Evolutionary conservation across 2,888 invertebrate genomes (phyloP).

Genomic region (Lochmaea capreae): DNA sequence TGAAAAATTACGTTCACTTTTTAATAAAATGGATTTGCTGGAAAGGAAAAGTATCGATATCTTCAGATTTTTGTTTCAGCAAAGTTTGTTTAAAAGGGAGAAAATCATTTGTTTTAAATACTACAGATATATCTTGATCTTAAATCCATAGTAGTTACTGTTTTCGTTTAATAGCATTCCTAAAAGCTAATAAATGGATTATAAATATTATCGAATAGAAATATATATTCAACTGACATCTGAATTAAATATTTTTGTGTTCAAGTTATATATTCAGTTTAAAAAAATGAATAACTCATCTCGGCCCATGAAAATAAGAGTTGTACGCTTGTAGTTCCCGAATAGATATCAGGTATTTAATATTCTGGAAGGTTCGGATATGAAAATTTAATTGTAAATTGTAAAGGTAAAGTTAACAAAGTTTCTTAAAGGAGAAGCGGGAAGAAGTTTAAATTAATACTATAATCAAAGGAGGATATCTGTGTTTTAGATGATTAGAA

Average conservation of each 20-base stretch:
- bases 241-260: no score
- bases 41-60: slow-evolving; percentile 4
- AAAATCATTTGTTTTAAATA: not conserved
- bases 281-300: no score
- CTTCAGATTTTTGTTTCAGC: not conserved
- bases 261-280: no score
- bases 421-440: not conserved
- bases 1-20: not conserved
- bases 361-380: not conserved
- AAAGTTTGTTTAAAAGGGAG: slow-evolving; percentile 1
- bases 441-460: not conserved
- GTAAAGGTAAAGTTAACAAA: not conserved
- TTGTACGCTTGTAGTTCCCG: no score
- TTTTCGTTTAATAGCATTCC: not conserved
- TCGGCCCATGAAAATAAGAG: no score
- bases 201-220: no score
- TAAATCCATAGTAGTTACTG: not conserved
- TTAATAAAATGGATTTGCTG: not conserved
- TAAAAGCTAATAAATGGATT: no score
- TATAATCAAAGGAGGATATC: not conserved
- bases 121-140: not conserved
- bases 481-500: not conserved
- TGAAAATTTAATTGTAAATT: not conserved
- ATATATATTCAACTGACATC: no score
- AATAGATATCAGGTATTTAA: not conserved